Evolutionary conservation across 2,888 invertebrate genomes (phyloP).

Genomic region (Steinernema carpocapsae): DNA sequence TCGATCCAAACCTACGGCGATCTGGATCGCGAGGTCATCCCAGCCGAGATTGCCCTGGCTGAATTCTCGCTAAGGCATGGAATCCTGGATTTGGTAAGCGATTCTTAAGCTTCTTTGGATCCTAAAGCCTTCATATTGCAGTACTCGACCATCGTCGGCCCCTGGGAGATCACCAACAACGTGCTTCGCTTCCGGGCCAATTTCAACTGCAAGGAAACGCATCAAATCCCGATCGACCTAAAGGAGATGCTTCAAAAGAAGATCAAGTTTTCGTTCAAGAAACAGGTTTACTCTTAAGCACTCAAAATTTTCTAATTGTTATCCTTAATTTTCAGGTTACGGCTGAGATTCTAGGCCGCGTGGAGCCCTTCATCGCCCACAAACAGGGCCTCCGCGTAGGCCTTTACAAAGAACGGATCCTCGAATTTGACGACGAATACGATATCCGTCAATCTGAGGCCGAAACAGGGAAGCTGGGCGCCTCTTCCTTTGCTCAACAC

Average conservation of each 20-base stretch:
- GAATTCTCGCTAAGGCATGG: conserved; percentile 56
- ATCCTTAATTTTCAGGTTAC: conserved; percentile 42
- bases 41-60: conserved; percentile 54
- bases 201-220: conserved; percentile 56
- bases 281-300: neutral
- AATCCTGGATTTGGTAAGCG: conserved; percentile 49
- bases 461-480: neutral
- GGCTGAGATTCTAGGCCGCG: conserved; percentile 53
- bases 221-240: conserved; percentile 52
- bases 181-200: conserved; percentile 49
- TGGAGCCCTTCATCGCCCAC: conserved; percentile 53
- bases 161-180: conserved; percentile 49
- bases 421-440: conserved; percentile 3
- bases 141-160: conserved; percentile 51
- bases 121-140: conserved; percentile 25
- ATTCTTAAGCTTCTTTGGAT: neutral
- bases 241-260: neutral
- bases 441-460: neutral
- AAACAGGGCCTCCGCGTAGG: conserved; percentile 53
- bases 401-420: conserved; percentile 45
- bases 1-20: conserved; percentile 57
- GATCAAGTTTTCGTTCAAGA: neutral
- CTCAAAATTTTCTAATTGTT: neutral
- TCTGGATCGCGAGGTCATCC: conserved; percentile 50
- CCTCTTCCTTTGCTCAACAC: neutral